Base-by-base conservation (phyloP, 2,888 invertebrate genomes). In the Eupithecia subumbrata region DNA sequence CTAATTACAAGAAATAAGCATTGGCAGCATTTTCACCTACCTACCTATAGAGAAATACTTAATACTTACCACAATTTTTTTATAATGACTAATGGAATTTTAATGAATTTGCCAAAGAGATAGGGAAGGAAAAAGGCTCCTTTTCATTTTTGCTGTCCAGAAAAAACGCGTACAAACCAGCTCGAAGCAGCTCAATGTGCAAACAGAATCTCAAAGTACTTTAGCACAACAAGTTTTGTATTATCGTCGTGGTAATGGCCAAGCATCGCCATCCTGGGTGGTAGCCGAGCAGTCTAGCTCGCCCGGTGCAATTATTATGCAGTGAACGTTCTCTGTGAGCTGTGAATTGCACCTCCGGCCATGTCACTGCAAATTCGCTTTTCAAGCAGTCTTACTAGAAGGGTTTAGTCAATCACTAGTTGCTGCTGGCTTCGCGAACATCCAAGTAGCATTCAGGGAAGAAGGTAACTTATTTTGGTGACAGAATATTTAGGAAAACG, bases 231-330 rank as follows among this genome's bases (percentile, higher is more conserved):
- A 48, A 34, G 45, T 63, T 60, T 22, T 40, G 67, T 37, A 67
- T 70, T 70, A 52, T 40, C 70, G 30, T 43, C 43, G 56, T 70
- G 60, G 34, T 56, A 60, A 52, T 60, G 18, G 69, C 63, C 67
- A 64, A 25, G 69, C 72, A 82, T 82, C 73, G 79, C 82, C 83
- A 82, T 82, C 81, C 78, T 89, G 90, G 90, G 88, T 90, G 90
- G 90, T 82, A 86, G 92, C 89, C 91, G 89, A 73, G 88, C 90
- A 84, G 91, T 91, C 91, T 92, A 89, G 87, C 86, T 79, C 75
- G 87, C 86, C 79, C 75, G 76, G 75, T 74, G 74, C 84, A 83
- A 85, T 87, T 88, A 81, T 84, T 83, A 88, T 87, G 87, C 86
- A 82, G 72, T 76, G 76, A 78, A 78, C 79, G 86, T 84, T 74